A percentile compares a stretch with the other conserved stretches of the same genome.
These are phyloP conservation scores for Gallinago paraguaiae DNA, from an alignment of 2,113 vertebrate species.

Conservation along the genomic window DNA sequence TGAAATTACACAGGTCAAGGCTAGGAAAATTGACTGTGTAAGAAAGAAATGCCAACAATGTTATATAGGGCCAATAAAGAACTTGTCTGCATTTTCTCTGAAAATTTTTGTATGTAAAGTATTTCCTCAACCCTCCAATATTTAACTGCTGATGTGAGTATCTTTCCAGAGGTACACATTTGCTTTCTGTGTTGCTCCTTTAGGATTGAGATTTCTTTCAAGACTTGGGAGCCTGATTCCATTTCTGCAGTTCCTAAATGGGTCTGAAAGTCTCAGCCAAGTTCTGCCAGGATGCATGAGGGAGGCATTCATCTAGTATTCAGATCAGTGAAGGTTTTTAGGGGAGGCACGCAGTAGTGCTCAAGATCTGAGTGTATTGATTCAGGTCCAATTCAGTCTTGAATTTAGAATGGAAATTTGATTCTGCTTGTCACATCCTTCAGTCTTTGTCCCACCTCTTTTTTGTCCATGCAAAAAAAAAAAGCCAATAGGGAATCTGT, in stretches of 20 bases:
- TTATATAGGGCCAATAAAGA: background rate
- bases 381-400: background rate
- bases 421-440: background rate
- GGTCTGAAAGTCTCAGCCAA: background rate
- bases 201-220: background rate
- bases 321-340: background rate
- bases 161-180: background rate
- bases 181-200: background rate
- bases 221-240: background rate
- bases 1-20: background rate
- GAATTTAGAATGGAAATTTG: background rate
- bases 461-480: background rate
- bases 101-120: background rate
- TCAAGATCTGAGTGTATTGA: background rate
- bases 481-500: background rate
- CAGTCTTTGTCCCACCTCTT: background rate
- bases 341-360: background rate
- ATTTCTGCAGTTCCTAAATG: background rate
- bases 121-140: background rate
- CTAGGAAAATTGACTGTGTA: background rate
- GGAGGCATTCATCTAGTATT: background rate
- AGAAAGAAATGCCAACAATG: background rate
- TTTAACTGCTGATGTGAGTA: background rate
- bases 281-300: background rate
- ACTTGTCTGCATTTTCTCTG: background rate